Base-by-base conservation (phyloP, 2,797 vertebrate species). In the Podarcis siculus region DNA sequence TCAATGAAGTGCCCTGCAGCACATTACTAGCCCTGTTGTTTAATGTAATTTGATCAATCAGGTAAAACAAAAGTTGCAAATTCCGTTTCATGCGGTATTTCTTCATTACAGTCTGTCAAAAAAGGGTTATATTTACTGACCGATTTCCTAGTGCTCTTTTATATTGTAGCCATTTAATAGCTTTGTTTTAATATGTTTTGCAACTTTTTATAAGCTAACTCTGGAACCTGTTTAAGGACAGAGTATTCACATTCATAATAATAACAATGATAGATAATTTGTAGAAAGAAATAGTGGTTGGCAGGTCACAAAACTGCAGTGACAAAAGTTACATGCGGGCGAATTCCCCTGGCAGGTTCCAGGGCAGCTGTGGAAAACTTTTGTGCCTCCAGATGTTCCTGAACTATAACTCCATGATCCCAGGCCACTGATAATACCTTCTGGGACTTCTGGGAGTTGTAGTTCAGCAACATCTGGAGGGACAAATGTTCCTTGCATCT, bases 1-100 rank as follows among this genome's bases (percentile, higher is more conserved):
- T 92, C 90, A 95, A 94, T 95, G 90, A 93, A 94, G 89, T 4
- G 23, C n/a, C 87, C 89, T 92, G 88, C 89, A 94, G 83, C 67
- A 88, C 37, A 67, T 30, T 61, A 23, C 71, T 32, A 23, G 42
- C 1, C 55, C 35, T 42, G n/a, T 81, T 72, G 64, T 69, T 61
- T 87, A 82, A 79, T 85, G 39, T 61, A 1, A 19, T 83, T 66
- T n/a, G n/a, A 15, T 79, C 84, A 86, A 73, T 17, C 58, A 13
- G 37, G 86, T 58, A 87, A 83, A 84, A 84, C 17, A 82, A 81
- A 55, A 86, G 12, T 84, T 42, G 73, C 89, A 76, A 89, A 91
- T 79, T 92, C 87, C 72, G 86, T 67, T 23, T 81, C 89, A 89
- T 86, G 55, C 6, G 9, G 19, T 23, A 61, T 61, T 61, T 19